Base-by-base conservation (phyloP, 2,888 invertebrate species). In the Homarus gammarus region DNA sequence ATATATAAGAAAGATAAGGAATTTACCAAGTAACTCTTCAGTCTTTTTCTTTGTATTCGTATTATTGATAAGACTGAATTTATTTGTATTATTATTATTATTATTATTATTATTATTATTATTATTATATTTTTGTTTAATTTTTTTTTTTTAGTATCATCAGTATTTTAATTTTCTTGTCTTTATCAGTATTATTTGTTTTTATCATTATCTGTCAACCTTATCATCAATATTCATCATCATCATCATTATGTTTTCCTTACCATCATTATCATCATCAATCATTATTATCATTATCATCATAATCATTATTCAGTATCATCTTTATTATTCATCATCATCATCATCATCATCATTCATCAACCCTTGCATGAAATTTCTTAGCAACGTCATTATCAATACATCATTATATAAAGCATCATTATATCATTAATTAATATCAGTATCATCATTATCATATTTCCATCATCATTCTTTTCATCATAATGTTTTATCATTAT, bases 141-240 rank as follows among this genome's bases (percentile, higher is more conserved):
- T 18, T 56, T 56, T 18, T 56, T 49, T 1, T 3, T 56, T 0
- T 56, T 56, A 56, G 0, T 56, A 56, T 56, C 22, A 56, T 56
- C 22, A 56, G 12, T 5, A 56, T 18, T 56, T 0, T 56, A 18
- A 72, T 36, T n/a, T n/a, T 72, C 22, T 38, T 72, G 27, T 6
- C 27, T 1, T 72, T 38, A 77, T 38, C 18, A 77, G 18, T 31
- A 77, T 2, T 38, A n/a, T 38, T n/a, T 40, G 38, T 12, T 18
- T 77, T 77, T n/a, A 38, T 40, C 40, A 8, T 38, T 77, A 6
- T 77, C 18, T 77, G 22, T 77, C 77, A 77, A 40, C 12, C 12
- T 38, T 64, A 64, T 51, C 33, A 61, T 61, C n/a, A 79, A 2
- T 79, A 10, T 79, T 51, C n/a, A 51, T 79, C 56, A 51, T 79